Conservation (phyloP, 2,797 vertebrate genomes). For the Acanthurus leucopareius region DNA sequence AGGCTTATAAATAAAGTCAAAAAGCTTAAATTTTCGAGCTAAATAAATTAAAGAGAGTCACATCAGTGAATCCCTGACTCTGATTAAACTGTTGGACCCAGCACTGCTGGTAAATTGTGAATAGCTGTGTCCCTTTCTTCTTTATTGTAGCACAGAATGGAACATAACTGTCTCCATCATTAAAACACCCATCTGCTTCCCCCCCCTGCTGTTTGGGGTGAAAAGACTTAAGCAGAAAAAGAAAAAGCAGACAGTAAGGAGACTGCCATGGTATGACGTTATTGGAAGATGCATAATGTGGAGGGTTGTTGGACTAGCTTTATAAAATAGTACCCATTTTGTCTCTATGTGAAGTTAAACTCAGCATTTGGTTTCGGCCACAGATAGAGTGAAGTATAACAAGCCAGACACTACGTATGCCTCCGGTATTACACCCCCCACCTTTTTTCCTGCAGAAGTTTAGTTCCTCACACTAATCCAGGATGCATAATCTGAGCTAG, state of each 20-base stretch:
- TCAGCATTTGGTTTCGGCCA: neutral
- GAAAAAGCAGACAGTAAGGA: conserved; percentile 15
- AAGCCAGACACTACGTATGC: neutral
- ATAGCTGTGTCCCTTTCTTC: conserved; percentile 36
- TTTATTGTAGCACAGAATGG: conserved; percentile 33
- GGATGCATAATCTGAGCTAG: too few species aligned
- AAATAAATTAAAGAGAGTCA: conserved; percentile 4
- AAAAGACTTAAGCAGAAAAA: conserved; percentile 42
- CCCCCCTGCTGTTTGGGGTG: conserved; percentile 43
- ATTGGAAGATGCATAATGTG: neutral
- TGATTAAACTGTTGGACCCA: conserved; percentile 1
- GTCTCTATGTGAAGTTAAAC: neutral
- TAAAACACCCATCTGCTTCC: conserved; percentile 50
- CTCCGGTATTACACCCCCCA: neutral
- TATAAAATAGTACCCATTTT: neutral
- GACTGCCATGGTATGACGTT: conserved; percentile 5
- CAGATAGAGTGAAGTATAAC: neutral
- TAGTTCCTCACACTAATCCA: neutral
- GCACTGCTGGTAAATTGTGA: conserved; percentile 41
- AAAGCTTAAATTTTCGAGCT: neutral
- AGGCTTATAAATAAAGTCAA: neutral
- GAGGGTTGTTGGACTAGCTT: conserved; percentile 16
- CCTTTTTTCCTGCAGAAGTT: neutral
- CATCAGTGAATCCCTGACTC: neutral
- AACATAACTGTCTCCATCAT: conserved; percentile 25